Percentiles rank a stretch among this genome's conserved stretches.
Conservation (phyloP, 2,888 invertebrate species). For the Caenorhabditis macrosperma region DNA sequence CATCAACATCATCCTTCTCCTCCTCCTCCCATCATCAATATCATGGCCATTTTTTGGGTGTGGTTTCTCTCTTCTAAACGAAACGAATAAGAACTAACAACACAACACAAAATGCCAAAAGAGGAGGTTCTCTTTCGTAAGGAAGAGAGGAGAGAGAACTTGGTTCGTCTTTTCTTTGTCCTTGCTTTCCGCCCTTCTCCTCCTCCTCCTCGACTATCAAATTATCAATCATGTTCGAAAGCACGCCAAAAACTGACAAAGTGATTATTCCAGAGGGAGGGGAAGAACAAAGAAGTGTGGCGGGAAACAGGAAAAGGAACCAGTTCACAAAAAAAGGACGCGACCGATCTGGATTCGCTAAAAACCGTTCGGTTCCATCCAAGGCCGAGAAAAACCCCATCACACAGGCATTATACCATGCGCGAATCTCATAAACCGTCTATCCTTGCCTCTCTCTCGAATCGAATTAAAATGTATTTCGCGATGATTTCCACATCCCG, state of each 20-base stretch:
- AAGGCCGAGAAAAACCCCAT: too few species aligned
- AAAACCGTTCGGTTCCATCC: too few species aligned
- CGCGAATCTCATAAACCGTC: too few species aligned
- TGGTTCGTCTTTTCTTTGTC: constrained; percentile 29
- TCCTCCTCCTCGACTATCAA: background rate
- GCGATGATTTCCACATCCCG: too few species aligned
- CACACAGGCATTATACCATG: too few species aligned
- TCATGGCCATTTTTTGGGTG: constrained; percentile 14
- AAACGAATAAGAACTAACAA: background rate
- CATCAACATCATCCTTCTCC: background rate
- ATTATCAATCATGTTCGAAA: background rate
- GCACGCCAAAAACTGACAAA: background rate
- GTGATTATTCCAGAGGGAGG: background rate
- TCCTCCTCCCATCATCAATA: background rate
- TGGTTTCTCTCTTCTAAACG: constrained; percentile 5
- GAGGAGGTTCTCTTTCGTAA: too few species aligned
- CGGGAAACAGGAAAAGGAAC: background rate
- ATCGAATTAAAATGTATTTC: too few species aligned
- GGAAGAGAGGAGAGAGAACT: constrained; percentile 10
- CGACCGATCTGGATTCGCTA: too few species aligned
- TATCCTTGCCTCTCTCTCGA: too few species aligned
- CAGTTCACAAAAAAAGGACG: background rate
- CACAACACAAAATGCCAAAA: background rate
- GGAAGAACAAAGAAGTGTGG: background rate
- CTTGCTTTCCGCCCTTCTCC: background rate